Conservation (phyloP, 2,113 vertebrate species). For the Pygoscelis adeliae region DNA sequence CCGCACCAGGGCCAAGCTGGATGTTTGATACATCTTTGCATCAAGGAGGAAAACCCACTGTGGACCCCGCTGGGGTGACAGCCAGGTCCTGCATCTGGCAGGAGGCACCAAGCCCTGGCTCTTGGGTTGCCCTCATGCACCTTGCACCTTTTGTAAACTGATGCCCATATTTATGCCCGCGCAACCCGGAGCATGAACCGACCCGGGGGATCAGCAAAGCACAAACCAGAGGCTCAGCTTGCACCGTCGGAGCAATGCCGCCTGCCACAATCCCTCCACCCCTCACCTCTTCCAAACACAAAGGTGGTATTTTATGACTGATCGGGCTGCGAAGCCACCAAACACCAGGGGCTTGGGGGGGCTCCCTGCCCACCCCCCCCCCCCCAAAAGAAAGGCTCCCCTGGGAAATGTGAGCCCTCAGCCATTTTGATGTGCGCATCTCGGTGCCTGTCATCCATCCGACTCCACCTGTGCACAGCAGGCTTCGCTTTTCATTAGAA, state of each 20-base stretch:
- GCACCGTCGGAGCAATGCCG: accelerated
- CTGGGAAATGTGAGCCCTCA: background rate
- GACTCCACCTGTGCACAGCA: constrained; percentile 29
- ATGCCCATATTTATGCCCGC: accelerated
- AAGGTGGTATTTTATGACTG: accelerated
- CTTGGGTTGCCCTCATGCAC: accelerated
- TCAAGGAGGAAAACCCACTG: accelerated
- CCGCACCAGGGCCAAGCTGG: background rate
- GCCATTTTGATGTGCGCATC: background rate
- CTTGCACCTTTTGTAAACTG: accelerated
- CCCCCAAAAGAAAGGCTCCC: background rate
- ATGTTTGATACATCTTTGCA: accelerated
- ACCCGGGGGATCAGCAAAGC: background rate
- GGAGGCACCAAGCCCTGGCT: background rate
- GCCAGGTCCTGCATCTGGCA: background rate
- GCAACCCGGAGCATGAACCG: background rate
- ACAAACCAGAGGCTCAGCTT: accelerated
- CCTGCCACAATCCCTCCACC: background rate
- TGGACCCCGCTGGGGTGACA: accelerated
- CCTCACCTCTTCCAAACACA: background rate
- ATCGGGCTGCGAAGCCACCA: background rate
- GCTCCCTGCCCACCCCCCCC: accelerated
- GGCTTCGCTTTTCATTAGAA: constrained; percentile 10
- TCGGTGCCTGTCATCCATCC: background rate
- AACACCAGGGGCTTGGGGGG: accelerated